Conservation (phyloP, 1,140 invertebrate genomes). For the Agrypnia vestita region DNA sequence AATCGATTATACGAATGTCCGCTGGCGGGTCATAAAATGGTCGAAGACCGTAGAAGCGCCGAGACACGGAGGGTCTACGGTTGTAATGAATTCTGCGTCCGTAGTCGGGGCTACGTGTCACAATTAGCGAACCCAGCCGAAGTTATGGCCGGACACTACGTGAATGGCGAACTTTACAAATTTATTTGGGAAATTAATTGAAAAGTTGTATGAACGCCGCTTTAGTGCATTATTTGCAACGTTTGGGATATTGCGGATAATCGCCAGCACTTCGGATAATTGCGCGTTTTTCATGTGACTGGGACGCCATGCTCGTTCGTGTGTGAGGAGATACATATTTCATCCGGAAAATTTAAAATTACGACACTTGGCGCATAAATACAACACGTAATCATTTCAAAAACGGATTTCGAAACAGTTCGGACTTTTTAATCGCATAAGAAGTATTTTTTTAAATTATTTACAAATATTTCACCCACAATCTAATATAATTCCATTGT, state of each 20-base stretch:
- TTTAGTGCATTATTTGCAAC: slow-evolving; percentile 18
- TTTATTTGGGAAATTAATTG: slow-evolving; percentile 33
- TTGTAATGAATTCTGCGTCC: slow-evolving; percentile 33
- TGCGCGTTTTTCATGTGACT: background rate
- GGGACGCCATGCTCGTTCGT: no score
- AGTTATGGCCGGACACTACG: slow-evolving; percentile 22
- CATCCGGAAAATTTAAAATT: no score
- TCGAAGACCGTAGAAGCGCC: background rate
- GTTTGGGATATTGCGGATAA: background rate
- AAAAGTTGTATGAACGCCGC: slow-evolving; percentile 21
- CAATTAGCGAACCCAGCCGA: background rate
- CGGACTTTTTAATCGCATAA: no score
- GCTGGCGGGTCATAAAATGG: background rate
- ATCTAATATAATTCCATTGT: no score
- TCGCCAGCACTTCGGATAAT: slow-evolving; percentile 3
- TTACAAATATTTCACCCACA: no score
- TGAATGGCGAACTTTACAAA: slow-evolving; percentile 22
- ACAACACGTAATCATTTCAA: no score
- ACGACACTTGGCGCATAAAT: no score
- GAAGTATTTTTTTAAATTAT: no score
- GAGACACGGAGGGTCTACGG: background rate
- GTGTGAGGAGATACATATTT: no score
- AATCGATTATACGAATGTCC: slow-evolving; percentile 6
- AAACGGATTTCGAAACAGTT: no score
- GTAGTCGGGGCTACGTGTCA: slow-evolving; percentile 31